These are phyloP conservation scores for Monopterus albus DNA, from an alignment of 2,113 vertebrate genomes.

Conservation along the genomic window DNA sequence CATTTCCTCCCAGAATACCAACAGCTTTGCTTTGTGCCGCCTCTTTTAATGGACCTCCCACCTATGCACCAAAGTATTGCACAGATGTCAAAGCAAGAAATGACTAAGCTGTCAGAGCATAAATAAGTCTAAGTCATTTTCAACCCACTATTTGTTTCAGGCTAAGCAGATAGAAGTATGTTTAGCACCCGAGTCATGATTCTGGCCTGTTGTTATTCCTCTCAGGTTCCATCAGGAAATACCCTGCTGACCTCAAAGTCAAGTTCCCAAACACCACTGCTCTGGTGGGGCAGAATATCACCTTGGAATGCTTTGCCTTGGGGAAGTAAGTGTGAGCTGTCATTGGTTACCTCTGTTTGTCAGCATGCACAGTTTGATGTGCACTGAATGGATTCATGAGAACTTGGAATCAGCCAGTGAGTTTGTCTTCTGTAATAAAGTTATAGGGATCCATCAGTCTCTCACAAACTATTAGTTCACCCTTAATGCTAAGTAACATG, in stretches of 20 bases:
- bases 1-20: too few species aligned
- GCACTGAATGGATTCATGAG: background rate
- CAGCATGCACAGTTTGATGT: background rate
- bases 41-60: too few species aligned
- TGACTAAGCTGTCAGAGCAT: too few species aligned
- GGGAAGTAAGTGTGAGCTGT: conserved; percentile 91
- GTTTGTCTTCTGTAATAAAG: background rate
- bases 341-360: background rate
- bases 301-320: conserved; percentile 96
- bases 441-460: background rate
- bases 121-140: too few species aligned
- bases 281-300: conserved; percentile 92
- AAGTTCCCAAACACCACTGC: conserved; percentile 89
- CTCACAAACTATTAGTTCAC: background rate
- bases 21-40: too few species aligned
- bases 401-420: background rate
- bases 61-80: too few species aligned
- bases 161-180: background rate
- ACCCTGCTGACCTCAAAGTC: conserved; percentile 95
- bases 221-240: conserved; percentile 88
- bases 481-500: background rate
- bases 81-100: too few species aligned
- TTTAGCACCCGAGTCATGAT: conserved; percentile 17
- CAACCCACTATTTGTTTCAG: background rate
- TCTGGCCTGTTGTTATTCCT: conserved; percentile 36